Evolutionary conservation across 2,888 invertebrate species (phyloP).

Genomic region (Amphipoea oculea): DNA sequence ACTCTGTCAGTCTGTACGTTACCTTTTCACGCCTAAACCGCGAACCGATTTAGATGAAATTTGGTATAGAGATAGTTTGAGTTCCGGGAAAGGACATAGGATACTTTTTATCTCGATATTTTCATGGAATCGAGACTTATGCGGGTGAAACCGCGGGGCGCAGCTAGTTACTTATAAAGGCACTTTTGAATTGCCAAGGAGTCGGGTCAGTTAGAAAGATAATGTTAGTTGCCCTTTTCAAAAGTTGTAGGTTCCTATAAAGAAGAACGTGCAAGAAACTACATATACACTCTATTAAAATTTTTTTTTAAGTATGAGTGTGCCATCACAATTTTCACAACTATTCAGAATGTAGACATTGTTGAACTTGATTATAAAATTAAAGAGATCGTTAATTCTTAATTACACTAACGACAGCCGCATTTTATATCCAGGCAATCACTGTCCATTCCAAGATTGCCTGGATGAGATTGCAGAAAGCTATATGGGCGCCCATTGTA

Average conservation of each 20-base stretch:
- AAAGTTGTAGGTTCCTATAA: no score
- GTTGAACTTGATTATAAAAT: not conserved
- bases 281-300: not conserved
- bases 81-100: no score
- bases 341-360: not conserved
- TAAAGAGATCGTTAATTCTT: not conserved
- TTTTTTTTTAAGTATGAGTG: not conserved
- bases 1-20: no score
- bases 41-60: no score
- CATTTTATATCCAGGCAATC: not conserved
- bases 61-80: no score
- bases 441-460: not conserved
- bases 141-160: no score
- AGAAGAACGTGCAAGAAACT: not conserved
- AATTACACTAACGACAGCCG: not conserved
- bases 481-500: not conserved
- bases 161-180: not conserved
- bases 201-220: not conserved
- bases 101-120: no score
- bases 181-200: not conserved
- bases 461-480: not conserved
- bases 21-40: no score
- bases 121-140: no score
- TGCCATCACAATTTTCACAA: not conserved
- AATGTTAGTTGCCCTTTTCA: not conserved